Conservation (phyloP, 2,888 invertebrate genomes). For the Drosophila imparisetae region DNA sequence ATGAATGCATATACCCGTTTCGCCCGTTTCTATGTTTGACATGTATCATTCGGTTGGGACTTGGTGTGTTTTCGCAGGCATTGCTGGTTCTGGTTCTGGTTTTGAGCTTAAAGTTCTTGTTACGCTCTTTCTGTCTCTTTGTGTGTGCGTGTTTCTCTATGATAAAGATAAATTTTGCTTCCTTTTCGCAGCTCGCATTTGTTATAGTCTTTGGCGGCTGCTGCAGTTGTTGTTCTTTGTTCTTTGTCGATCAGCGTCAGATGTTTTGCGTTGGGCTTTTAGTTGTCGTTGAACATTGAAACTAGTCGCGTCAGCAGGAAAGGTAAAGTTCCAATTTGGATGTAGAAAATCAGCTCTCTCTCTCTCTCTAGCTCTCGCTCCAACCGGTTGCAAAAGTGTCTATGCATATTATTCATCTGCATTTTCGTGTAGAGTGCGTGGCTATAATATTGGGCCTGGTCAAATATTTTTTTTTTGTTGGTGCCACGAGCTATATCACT, state of each 20-base stretch:
- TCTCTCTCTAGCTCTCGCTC: background rate
- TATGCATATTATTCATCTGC: conserved; percentile 15
- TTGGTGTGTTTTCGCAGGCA: conserved; percentile 12
- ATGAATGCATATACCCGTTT: background rate
- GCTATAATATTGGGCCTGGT: conserved; percentile 20
- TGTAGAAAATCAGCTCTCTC: conserved; percentile 16
- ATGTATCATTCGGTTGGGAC: conserved; percentile 39
- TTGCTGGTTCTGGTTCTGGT: conserved; percentile 16
- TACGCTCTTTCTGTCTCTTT: conserved; percentile 14
- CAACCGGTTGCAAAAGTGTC: conserved; percentile 44
- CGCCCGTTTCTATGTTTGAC: conserved; percentile 16
- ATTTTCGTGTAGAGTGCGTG: conserved; percentile 31
- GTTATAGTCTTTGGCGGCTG: conserved; percentile 22
- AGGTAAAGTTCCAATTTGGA: conserved; percentile 45
- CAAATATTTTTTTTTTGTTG: conserved; percentile 2
- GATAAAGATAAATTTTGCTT: conserved; percentile 40
- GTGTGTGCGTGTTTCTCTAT: conserved; percentile 12
- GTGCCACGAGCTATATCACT: conserved; percentile 16
- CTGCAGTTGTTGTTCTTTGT: conserved; percentile 24
- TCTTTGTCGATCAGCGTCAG: conserved; percentile 49
- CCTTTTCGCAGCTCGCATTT: conserved; percentile 29
- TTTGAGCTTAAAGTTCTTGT: conserved; percentile 19
- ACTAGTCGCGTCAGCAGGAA: conserved; percentile 61
- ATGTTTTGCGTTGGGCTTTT: conserved; percentile 47
- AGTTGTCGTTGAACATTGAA: conserved; percentile 67